These are phyloP conservation scores for Oryctolagus cuniculus DNA, from an alignment of 2,113 vertebrate species.

Conservation along the genomic window mOryCun1.1 NC_091446.1:59239501-59240000, in stretches of 20 bases:
- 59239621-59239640: slow-evolving; percentile 45
- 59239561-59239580: neutral
- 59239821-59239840: no score
- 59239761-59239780: no score
- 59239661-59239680: slow-evolving; percentile 17
- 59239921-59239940: no score
- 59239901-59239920: no score
- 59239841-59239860: no score
- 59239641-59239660: slow-evolving; percentile 35
- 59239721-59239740: slow-evolving; percentile 25
- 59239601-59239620: neutral
- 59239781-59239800: no score
- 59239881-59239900: no score
- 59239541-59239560: neutral
- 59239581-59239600: neutral
- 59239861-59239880: no score
- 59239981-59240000: no score
- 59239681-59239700: slow-evolving; percentile 38
- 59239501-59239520: neutral
- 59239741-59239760: neutral
- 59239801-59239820: no score
- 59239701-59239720: neutral
- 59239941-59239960: no score
- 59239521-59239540: neutral
- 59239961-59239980: no score